Evolutionary conservation across 2,113 vertebrate species (phyloP).

Genomic region (Boulengeromyrus knoepffleri): DNA sequence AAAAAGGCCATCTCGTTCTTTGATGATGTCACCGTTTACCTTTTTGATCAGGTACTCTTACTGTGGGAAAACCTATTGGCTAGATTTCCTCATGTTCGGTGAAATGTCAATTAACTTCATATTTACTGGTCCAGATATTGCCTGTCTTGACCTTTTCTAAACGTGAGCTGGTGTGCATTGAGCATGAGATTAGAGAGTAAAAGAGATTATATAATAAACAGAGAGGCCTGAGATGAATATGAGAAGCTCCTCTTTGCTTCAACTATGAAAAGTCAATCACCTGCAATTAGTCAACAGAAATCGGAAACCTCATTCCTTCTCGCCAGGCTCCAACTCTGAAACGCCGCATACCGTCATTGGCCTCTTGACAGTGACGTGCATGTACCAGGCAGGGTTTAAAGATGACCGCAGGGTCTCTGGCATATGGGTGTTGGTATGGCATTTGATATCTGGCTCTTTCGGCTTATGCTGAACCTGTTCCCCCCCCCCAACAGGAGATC

Average conservation of each 20-base stretch:
- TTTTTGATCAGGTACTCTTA: slow-evolving; percentile 87
- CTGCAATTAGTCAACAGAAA: background rate
- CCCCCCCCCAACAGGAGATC: slow-evolving; percentile 68
- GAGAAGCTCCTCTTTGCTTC: background rate
- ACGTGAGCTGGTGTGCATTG: background rate
- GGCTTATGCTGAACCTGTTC: background rate
- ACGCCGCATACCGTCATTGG: background rate
- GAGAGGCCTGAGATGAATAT: background rate
- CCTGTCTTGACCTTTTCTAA: background rate
- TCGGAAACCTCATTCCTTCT: background rate
- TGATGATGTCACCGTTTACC: slow-evolving; percentile 90
- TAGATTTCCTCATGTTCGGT: background rate
- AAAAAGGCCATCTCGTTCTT: slow-evolving; percentile 85
- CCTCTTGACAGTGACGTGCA: background rate
- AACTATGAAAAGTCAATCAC: background rate
- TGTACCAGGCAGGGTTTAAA: background rate
- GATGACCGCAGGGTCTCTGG: background rate
- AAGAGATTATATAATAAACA: background rate
- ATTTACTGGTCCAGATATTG: background rate
- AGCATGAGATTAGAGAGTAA: background rate
- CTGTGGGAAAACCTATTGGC: background rate
- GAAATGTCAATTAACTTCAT: background rate
- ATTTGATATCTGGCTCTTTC: background rate
- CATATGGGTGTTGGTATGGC: background rate
- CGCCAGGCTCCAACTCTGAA: background rate